Base-by-base conservation (phyloP, 2,113 vertebrate species). In the Narcine bancroftii region DNA sequence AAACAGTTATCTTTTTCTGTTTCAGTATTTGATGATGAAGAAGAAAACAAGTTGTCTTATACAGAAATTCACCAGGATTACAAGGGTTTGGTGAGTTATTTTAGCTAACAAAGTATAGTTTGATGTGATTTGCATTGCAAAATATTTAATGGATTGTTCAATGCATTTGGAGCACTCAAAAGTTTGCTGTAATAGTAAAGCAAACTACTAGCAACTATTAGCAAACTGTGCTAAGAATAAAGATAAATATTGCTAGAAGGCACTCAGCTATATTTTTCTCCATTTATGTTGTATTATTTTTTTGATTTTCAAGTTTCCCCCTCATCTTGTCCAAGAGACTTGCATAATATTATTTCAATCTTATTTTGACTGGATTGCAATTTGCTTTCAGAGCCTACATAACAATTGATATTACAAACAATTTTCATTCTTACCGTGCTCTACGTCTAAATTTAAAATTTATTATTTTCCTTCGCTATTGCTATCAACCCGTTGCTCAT, bases 41-140 rank as follows among this genome's bases (percentile, higher is more conserved):
- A 99, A 94, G 98, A 99, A 95, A 99, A 98, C 94, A 99, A 99
- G 94, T 95, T 99, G 93, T 97, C 97, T 3, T 99, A 99, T 75
- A 99, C 98, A 93, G 98, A 99, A 93, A 98, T 99, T 95, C 98
- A 99, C 94, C 96, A 97, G 94, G 97, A 99, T 93, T 99, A 99
- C 94, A 99, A 99, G 95, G 97, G 97, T 92, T 92, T 99, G 97
- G 98, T 98, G 94, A 99, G 97, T 96, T 29, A 24, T 26, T 45
- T 71, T 69, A 63, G 24, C 42, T 42, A 42, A 26, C 21, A 42
- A 7, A 9, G 39, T 45, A 10, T 42, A 45, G 24, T 69, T 36
- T 91, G 65, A 29, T 91, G 36, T 91, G 3, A 91, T 45, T 13
- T 69, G 21, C 66, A 69, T 69, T 69, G 66, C 21, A 69, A 63